These are phyloP conservation scores for Cecropterus lyciades DNA, from an alignment of 1,140 invertebrate genomes.

Conservation along the genomic window DNA sequence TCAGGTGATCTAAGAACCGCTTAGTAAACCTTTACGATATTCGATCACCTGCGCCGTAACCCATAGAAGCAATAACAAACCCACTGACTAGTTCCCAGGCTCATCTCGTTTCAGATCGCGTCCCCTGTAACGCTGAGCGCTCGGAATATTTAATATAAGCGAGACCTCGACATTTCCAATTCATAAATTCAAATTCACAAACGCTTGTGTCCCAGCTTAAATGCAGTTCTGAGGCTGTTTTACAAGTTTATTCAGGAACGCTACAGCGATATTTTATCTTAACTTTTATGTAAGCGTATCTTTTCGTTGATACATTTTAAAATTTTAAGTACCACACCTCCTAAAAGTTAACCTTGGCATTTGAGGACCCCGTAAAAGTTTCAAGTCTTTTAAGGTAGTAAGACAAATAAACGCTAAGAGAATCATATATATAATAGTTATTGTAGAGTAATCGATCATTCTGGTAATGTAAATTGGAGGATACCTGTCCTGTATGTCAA, in stretches of 20 bases:
- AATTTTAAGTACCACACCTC: too few relatives aligned
- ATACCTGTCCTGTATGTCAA: too few relatives aligned
- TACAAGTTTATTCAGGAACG: constrained; percentile 12
- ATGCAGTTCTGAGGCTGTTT: constrained; percentile 20
- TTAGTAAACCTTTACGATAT: background rate
- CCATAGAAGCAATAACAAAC: background rate
- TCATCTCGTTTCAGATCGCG: constrained; percentile 2
- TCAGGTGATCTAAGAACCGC: background rate
- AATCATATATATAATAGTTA: too few relatives aligned
- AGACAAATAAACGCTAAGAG: too few relatives aligned
- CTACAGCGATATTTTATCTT: background rate
- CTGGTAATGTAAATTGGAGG: too few relatives aligned
- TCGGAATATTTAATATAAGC: constrained; percentile 25
- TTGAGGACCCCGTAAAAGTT: too few relatives aligned
- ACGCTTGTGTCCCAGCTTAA: constrained; percentile 20
- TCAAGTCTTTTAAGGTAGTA: too few relatives aligned
- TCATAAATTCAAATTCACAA: constrained; percentile 36
- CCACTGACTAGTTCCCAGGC: background rate
- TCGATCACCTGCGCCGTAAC: background rate
- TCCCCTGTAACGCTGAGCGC: constrained; percentile 6
- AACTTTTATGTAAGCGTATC: background rate
- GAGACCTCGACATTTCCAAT: constrained; percentile 26
- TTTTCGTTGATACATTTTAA: background rate
- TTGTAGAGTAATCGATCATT: too few relatives aligned
- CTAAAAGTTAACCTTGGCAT: too few relatives aligned